Percentiles rank a stretch among this genome's conserved stretches.
Conservation (phyloP, 2,888 invertebrate species). For the Leucania comma region DNA sequence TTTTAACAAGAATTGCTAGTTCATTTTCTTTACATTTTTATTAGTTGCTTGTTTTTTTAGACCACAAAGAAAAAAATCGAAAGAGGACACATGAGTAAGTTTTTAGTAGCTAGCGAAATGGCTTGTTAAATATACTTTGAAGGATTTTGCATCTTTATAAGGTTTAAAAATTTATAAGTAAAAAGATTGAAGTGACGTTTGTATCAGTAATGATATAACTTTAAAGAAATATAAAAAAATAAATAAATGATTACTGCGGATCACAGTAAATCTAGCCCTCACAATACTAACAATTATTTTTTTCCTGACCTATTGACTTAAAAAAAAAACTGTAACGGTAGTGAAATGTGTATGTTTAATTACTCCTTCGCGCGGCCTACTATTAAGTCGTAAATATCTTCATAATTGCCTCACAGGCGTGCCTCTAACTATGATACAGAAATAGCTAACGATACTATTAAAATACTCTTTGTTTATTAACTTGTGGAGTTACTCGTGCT, state of each 20-base stretch:
- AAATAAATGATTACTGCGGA: no score
- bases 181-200: no score
- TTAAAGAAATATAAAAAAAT: no score
- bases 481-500: constrained; percentile 3
- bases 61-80: no score
- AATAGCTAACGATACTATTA: constrained; percentile 37
- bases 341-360: constrained; percentile 20
- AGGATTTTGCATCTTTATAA: no score
- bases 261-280: no score
- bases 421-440: constrained; percentile 24
- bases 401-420: constrained; percentile 35
- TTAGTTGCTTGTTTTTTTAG: neutral
- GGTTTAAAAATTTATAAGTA: no score
- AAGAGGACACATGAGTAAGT: no score
- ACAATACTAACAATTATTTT: neutral
- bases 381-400: constrained; percentile 50
- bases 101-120: no score
- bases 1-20: constrained; percentile 19
- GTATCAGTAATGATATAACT: no score
- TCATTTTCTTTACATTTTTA: constrained; percentile 3
- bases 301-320: constrained; percentile 4
- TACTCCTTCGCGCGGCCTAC: constrained; percentile 19
- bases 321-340: constrained; percentile 10
- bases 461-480: constrained; percentile 32
- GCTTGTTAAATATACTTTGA: no score